Evolutionary conservation across 2,888 invertebrate species (phyloP).

Genomic region (Xiphydria camelus): DNA sequence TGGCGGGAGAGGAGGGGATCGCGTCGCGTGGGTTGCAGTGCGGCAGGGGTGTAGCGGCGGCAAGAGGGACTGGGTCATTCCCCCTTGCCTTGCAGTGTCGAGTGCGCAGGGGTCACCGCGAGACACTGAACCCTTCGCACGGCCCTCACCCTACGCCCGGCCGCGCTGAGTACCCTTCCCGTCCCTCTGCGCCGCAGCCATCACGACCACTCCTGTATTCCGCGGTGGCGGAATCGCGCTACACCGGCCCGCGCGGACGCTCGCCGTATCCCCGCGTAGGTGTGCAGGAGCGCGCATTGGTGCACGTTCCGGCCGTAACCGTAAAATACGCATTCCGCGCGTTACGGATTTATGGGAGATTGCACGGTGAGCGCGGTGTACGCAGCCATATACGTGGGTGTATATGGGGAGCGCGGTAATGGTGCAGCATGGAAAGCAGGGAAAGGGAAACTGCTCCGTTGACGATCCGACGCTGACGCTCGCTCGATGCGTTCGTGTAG

Average conservation of each 20-base stretch:
- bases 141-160: conserved; percentile 32
- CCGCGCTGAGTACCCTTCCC: too few species aligned
- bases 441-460: too few species aligned
- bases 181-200: conserved; percentile 10
- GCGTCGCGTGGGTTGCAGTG: conserved; percentile 24
- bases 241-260: neutral
- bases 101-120: conserved; percentile 46
- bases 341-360: conserved; percentile 22
- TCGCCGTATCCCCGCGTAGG: too few species aligned
- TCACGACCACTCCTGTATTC: neutral
- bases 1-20: conserved; percentile 12
- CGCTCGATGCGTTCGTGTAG: too few species aligned
- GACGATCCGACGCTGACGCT: too few species aligned
- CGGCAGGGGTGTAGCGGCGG: conserved; percentile 24
- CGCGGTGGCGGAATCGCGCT: conserved; percentile 1
- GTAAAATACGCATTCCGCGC: conserved; percentile 20
- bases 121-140: conserved; percentile 50
- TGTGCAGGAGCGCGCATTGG: too few species aligned
- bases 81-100: conserved; percentile 40
- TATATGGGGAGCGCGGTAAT: too few species aligned
- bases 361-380: too few species aligned
- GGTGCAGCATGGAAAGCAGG: too few species aligned
- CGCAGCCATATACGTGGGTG: too few species aligned
- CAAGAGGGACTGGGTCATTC: conserved; percentile 49
- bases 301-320: conserved; percentile 8